Conservation (phyloP, 2,113 vertebrate species). For the Anolis carolinensis region DNA sequence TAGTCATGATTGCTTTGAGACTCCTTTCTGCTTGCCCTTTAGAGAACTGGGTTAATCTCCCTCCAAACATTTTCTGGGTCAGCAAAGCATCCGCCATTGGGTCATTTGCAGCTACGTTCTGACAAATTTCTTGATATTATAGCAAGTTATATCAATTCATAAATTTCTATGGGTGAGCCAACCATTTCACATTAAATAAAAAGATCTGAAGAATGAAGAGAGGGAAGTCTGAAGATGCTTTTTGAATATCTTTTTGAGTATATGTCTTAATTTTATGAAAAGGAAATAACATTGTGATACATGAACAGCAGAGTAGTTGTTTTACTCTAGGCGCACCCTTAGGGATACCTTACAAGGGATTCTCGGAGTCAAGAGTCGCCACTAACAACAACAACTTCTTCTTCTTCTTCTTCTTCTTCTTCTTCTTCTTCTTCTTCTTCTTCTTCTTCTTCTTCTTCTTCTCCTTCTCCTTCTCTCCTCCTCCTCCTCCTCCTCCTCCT, state of each 20-base stretch:
- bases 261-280: not conserved
- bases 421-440: too few species aligned
- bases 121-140: not conserved
- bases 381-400: too few species aligned
- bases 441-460: too few species aligned
- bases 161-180: not conserved
- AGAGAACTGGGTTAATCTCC: not conserved
- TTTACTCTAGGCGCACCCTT: fast-evolving
- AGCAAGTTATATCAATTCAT: not conserved
- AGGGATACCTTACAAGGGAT: not conserved
- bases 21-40: slow-evolving; percentile 30
- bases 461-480: too few species aligned
- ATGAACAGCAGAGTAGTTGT: not conserved
- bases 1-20: slow-evolving; percentile 36
- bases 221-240: not conserved
- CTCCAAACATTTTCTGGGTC: not conserved
- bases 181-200: not conserved
- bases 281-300: not conserved
- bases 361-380: not conserved
- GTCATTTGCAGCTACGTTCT: not conserved
- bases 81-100: not conserved
- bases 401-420: too few species aligned
- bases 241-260: not conserved
- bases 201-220: not conserved
- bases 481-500: too few species aligned